Evolutionary conservation across 2,797 vertebrate species (phyloP).

Genomic region (Muscicapa striata): DNA sequence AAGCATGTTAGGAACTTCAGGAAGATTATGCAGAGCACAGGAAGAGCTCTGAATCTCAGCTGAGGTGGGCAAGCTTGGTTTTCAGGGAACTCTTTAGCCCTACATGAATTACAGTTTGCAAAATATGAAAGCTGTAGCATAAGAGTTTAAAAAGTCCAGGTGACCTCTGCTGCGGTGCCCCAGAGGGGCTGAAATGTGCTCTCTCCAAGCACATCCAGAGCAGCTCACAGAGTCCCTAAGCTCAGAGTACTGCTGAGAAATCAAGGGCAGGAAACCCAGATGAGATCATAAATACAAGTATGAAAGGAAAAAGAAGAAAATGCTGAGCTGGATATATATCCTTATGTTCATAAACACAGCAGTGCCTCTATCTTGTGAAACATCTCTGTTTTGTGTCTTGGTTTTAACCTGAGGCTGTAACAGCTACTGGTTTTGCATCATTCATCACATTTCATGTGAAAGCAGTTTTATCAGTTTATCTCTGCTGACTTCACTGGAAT

Average conservation of each 20-base stretch:
- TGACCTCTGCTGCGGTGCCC: not conserved
- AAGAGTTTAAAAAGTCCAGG: not conserved
- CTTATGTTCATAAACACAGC: not conserved
- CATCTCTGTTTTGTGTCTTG: not conserved
- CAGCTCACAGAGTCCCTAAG: not conserved
- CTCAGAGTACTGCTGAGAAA: not conserved
- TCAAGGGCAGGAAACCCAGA: not conserved
- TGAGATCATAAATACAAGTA: not conserved
- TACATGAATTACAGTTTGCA: not conserved
- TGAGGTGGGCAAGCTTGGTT: not conserved
- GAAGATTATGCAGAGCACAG: not conserved
- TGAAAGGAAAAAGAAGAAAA: not conserved
- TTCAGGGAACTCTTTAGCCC: not conserved
- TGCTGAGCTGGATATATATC: not conserved
- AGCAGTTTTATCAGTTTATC: not conserved
- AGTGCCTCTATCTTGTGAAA: not conserved
- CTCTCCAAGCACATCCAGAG: not conserved
- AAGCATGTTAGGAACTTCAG: not conserved
- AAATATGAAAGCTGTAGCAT: not conserved
- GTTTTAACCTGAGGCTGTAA: conserved; percentile 29
- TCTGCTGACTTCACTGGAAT: conserved; percentile 9
- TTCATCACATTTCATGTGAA: not conserved
- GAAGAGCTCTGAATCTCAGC: not conserved
- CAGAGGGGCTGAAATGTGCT: not conserved
- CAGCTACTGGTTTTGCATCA: conserved; percentile 6